Evolutionary conservation across 2,888 invertebrate species (phyloP), one percentile per base, ranked within the genome.

Genomic region (Habrosyne pyritoides): DNA sequence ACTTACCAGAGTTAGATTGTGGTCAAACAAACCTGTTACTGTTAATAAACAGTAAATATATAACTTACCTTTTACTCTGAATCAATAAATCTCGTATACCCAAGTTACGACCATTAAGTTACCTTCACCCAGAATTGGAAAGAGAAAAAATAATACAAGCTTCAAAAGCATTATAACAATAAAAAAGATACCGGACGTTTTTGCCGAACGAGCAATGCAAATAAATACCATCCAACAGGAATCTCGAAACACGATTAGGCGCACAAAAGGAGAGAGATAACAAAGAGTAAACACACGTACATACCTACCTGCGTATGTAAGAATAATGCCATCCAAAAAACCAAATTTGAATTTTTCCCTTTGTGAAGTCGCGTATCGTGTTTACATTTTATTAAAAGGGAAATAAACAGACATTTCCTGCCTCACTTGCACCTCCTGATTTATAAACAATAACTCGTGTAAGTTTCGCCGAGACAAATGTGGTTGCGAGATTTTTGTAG

Each of bases 321-420:
- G 73, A 79, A 78, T 77, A 78, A 81, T 71, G 68, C 64, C 70
- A 65, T 67, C 72, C 75, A 67, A 72, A 67, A 73, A 82, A 79
- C 66, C 64, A 71, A 78, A 81, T 85, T 81, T 77, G 73, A 80
- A 80, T 80, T 74, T 79, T 79, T 76, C 73, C 72, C 77, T 81
- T 84, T 84, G 78, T 82, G 68, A 67, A 71, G 72, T 80, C 77
- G 81, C 77, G 77, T 83, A 73, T 81, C 80, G n/a, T n/a, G n/a
- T 82, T 74, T 36, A 12, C 72, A 68, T 84, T 84, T 83, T 83
- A 86, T 79, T 83, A 83, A 81, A 82, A 49, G 79, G 70, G 81
- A 81, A 84, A 81, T 73, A 83, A 83, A 81, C 75, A 82, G 79
- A 80, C 77, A 76, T 70, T 69, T 72, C 57, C 63, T 66, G 62